Evolutionary conservation across 2,113 vertebrate species (phyloP).

Genomic region (Mustelus asterias): DNA sequence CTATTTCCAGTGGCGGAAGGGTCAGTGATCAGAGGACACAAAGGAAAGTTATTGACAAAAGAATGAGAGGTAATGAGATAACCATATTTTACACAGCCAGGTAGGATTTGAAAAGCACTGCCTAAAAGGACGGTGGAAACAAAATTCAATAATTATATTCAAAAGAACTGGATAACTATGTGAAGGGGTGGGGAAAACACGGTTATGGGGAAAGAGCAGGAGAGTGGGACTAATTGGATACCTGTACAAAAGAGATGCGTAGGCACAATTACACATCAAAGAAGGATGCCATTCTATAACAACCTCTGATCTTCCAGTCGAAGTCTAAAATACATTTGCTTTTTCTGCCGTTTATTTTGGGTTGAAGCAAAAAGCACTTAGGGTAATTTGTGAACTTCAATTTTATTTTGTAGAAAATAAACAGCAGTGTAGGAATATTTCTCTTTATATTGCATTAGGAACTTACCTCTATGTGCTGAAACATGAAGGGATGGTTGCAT

Average conservation of each 20-base stretch:
- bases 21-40: neutral
- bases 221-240: neutral
- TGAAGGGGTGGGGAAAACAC: neutral
- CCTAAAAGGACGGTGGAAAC: neutral
- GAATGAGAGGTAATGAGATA: neutral
- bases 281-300: neutral
- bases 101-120: neutral
- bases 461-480: constrained; percentile 84
- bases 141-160: neutral
- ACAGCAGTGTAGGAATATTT: neutral
- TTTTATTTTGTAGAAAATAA: neutral
- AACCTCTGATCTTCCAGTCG: neutral
- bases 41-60: neutral
- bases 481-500: constrained; percentile 97
- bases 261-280: neutral
- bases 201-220: neutral
- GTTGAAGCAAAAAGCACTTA: neutral
- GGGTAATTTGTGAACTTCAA: neutral
- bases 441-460: neutral
- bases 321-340: neutral
- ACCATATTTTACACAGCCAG: neutral
- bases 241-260: neutral
- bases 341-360: neutral
- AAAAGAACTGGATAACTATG: neutral
- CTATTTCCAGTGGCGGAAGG: neutral